Base-by-base conservation (phyloP, 2,888 invertebrate species). In the Tinea semifulvella region DNA sequence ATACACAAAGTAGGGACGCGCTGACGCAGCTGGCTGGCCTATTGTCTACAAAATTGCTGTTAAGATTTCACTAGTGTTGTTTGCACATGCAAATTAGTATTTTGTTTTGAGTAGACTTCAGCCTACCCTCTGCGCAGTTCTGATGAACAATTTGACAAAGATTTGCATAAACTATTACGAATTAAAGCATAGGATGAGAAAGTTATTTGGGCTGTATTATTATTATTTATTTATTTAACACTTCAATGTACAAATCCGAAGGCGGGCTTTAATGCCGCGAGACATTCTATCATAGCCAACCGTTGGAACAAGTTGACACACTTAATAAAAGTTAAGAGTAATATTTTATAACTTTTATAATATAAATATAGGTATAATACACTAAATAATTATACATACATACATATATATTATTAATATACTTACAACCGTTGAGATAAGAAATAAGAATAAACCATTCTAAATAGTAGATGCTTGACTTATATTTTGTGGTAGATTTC, bases 61-160 rank as follows among this genome's bases (percentile, higher is more conserved):
- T 77, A 76, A 65, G 67, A 69, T 73, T 73, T 68, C 74, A 65
- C 75, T 72, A 74, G 56, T 61, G 68, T 68, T 76, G 76, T 80
- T 80, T 77, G 72, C 71, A 69, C 71, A 79, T 79, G 80, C 74
- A 79, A 79, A 80, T 77, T 68, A 69, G 63, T 62, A 66, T 74
- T 76, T 79, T 76, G 76, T 76, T 76, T 76, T 72, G 64, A 63
- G 46, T 36, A 45, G 45, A 39, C 36, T 49, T 48, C 27, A 26
- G 17, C 8, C 28, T 31, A 13, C 40, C 22, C 40, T 40, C 40
- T 13, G 11, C 17, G 22, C 18, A 13, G 2, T 13, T 20, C 22
- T 11, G 19, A 40, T 22, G 16, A 44, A 28, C 36, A 14, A 22
- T 63, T 61, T 61, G 61, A 60, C 60, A 61, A 53, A 58, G 10